Evolutionary conservation across 2,797 vertebrate genomes (phyloP), one percentile per base, ranked within the genome.

Genomic region (Mormyrus hasselquistii): DNA sequence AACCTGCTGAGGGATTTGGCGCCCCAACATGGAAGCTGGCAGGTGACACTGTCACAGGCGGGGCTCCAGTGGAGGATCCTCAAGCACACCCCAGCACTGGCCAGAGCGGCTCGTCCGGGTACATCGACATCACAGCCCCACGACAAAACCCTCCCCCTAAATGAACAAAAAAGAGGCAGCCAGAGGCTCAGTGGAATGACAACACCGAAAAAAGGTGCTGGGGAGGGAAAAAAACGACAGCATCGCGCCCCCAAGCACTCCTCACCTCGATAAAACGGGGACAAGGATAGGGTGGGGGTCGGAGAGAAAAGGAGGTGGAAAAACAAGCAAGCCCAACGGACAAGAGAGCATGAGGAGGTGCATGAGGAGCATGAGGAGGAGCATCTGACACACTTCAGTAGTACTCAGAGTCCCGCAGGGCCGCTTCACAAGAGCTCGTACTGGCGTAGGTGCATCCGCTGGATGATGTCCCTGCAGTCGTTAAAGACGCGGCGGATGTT

Each of bases 401-500:
- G 96, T 95, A 96, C 95, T 97, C 92, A 94, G 95, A 95, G 95
- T 95, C 96, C 96, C 95, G 95, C 94, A 95, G 95, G 94, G 94
- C 94, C 91, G 90, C 91, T 96, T 98, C 97, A 99, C 97, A 99
- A 97, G 95, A 99, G 98, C 96, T 99, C 98, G 69, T 99, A 99
- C 97, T 99, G 98, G 93, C 98, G 97, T 94, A 99, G 98, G 93
- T 99, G 98, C 98, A 99, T 99, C 94, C 98, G 95, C 94, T 99
- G 98, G 93, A 99, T 99, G 97, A 99, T 99, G 96, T 99, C 98
- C 53, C 98, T 97, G 92, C 98, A 99, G 96, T 99, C 98, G 91
- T 99, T 99, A 96, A 99, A 99, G 92, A 99, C 98, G 91, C 98
- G 95, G 92, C 98, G 97, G 95, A 99, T 99, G 91, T 99, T 99